phyloP scores from a whole-genome alignment of 2,797 vertebrate genomes.

The Coracias cyanogaster region DNA sequence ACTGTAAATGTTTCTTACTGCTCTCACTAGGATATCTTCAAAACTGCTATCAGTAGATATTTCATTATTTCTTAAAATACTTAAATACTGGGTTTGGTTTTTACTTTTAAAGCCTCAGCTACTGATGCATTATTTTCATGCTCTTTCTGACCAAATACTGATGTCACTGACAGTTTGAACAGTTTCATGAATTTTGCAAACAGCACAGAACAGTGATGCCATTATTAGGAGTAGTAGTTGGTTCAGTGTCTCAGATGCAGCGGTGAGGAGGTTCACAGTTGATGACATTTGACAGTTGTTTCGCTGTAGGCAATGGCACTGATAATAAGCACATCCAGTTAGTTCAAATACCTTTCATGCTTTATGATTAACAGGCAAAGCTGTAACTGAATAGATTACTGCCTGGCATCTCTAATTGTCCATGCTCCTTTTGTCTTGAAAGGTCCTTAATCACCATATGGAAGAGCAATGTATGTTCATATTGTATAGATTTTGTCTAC shows the following conservation, averaged over 20 bases:
- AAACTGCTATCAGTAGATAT: background rate
- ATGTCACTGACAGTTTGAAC: constrained; percentile 42
- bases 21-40: background rate
- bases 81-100: background rate
- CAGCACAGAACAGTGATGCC: background rate
- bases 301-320: constrained; percentile 33
- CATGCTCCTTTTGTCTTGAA: background rate
- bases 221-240: constrained; percentile 36
- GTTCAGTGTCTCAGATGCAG: constrained; percentile 27
- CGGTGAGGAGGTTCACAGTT: constrained; percentile 4
- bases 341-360: constrained; percentile 44
- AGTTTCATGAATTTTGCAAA: constrained; percentile 35
- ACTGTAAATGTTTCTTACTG: background rate
- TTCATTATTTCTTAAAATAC: background rate
- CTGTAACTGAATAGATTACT: constrained; percentile 38
- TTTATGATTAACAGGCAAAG: constrained; percentile 55
- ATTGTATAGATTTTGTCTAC: background rate
- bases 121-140: constrained; percentile 5
- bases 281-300: constrained; percentile 58
- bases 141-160: constrained; percentile 34
- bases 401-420: constrained; percentile 21
- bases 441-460: background rate
- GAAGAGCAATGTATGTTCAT: background rate
- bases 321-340: constrained; percentile 53
- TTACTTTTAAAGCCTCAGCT: background rate